Conservation (phyloP, 2,797 vertebrate species). For the Knipowitschia caucasica region DNA sequence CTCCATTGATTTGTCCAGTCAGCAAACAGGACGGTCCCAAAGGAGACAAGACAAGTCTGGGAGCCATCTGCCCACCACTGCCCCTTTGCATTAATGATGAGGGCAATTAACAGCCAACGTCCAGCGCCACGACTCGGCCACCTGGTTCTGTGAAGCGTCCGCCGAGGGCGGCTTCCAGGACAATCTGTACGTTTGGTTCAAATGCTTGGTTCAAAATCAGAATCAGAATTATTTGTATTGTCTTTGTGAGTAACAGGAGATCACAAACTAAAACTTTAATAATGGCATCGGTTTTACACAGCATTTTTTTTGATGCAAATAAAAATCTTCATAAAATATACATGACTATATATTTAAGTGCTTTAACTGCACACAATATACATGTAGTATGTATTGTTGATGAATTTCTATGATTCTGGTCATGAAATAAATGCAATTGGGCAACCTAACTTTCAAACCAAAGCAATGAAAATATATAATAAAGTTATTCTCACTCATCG, state of each 20-base stretch:
- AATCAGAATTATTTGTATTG: neutral
- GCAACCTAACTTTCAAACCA: too few relatives aligned
- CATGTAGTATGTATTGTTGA: too few relatives aligned
- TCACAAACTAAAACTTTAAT: neutral
- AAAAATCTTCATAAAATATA: too few relatives aligned
- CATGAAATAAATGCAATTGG: too few relatives aligned
- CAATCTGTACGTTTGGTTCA: conserved; percentile 10
- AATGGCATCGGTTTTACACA: neutral
- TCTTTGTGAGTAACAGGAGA: neutral
- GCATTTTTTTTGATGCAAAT: too few relatives aligned
- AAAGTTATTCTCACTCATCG: too few relatives aligned
- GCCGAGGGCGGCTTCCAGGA: too few relatives aligned
- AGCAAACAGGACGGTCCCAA: conserved; percentile 41
- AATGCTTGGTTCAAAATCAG: neutral
- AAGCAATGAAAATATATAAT: too few relatives aligned
- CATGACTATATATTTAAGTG: too few relatives aligned
- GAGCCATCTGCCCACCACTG: conserved; percentile 60
- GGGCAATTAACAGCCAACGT: conserved; percentile 48
- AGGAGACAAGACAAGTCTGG: conserved; percentile 37
- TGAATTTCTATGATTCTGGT: too few relatives aligned
- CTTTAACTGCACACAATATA: too few relatives aligned
- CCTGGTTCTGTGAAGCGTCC: conserved; percentile 10
- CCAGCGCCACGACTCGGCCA: conserved; percentile 36
- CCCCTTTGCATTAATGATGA: conserved; percentile 56
- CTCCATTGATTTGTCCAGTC: conserved; percentile 66